These are phyloP conservation scores for Phalanger gymnotis DNA, from an alignment of 2,797 vertebrate species.

Conservation along the genomic window DNA sequence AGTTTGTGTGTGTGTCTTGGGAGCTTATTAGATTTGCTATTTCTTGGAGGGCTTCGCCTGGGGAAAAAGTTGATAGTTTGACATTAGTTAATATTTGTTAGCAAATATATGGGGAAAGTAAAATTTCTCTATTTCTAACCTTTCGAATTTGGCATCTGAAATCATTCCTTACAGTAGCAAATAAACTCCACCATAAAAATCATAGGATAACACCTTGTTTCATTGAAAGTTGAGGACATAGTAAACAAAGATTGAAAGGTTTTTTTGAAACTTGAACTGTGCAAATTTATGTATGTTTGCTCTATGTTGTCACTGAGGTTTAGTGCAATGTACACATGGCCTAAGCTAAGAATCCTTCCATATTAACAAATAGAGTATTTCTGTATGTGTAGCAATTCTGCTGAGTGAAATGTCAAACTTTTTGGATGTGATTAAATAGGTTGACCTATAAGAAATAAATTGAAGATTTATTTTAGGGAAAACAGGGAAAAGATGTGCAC, in stretches of 20 bases:
- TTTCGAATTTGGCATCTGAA: conserved; percentile 17
- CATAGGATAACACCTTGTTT: background rate
- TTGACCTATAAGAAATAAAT: conserved; percentile 4
- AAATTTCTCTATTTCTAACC: background rate
- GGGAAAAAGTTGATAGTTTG: conserved; percentile 24
- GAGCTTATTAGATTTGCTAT: conserved; percentile 46
- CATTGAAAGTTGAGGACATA: background rate
- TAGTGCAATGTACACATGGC: background rate
- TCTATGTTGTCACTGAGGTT: background rate
- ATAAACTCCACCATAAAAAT: background rate
- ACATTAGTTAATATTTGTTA: conserved; percentile 11
- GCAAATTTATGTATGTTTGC: background rate
- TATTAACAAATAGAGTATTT: background rate
- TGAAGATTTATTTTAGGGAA: conserved; percentile 54
- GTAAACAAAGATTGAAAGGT: background rate
- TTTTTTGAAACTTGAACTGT: background rate
- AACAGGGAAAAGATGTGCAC: conserved; percentile 54
- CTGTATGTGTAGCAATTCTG: conserved; percentile 28
- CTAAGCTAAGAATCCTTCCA: background rate
- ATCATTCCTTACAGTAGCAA: background rate
- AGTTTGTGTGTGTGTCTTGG: background rate
- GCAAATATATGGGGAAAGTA: conserved; percentile 26
- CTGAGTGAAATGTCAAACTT: conserved; percentile 50
- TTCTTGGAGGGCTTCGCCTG: conserved; percentile 35
- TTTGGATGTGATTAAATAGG: conserved; percentile 52